These are phyloP conservation scores for Heterotis niloticus DNA, from an alignment of 2,113 vertebrate species.

Conservation along the genomic window DNA sequence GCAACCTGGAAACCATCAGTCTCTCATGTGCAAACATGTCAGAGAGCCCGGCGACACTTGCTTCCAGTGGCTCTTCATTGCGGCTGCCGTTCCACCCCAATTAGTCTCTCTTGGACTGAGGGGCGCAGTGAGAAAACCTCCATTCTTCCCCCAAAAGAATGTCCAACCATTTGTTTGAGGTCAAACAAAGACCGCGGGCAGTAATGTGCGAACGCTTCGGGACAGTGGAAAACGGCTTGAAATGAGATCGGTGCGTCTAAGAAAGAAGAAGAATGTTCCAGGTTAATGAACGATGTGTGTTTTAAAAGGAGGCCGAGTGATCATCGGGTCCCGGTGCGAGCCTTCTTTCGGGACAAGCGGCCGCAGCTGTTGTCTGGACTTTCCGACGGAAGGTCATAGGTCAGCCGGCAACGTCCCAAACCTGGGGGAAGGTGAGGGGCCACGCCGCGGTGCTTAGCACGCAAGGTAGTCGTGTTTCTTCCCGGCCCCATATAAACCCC, in stretches of 20 bases:
- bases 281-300: not conserved
- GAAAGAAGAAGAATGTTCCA: not conserved
- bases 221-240: not conserved
- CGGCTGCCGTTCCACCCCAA: not conserved
- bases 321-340: not conserved
- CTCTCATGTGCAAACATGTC: constrained; percentile 1
- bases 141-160: not conserved
- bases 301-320: not conserved
- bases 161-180: not conserved
- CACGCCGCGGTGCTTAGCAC: not conserved
- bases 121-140: not conserved
- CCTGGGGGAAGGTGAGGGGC: not conserved
- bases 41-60: not conserved
- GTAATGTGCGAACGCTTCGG: too few species aligned
- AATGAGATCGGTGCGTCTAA: not conserved
- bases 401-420: not conserved
- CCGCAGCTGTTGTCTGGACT: constrained; percentile 22
- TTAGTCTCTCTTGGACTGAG: not conserved
- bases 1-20: constrained; percentile 1
- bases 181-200: not conserved
- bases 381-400: constrained; percentile 13
- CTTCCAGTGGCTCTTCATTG: not conserved
- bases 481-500: constrained; percentile 53
- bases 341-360: not conserved
- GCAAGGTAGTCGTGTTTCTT: constrained; percentile 47